Conservation (phyloP, 2,797 vertebrate genomes). For the Antennarius maculatus region DNA sequence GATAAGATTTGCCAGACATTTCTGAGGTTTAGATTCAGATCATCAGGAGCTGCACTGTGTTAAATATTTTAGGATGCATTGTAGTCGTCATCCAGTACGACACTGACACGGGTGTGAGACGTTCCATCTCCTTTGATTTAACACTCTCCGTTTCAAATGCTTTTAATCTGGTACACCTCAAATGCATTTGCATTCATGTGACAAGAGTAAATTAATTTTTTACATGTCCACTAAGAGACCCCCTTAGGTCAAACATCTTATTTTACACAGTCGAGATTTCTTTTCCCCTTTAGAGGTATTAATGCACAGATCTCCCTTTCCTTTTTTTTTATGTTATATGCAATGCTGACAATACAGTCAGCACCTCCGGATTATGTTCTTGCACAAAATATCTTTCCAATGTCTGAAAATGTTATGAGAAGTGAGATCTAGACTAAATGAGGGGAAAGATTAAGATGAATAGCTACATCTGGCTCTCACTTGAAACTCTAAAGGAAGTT, state of each 20-base stretch:
- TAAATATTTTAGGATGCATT: conserved; percentile 70
- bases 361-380: conserved; percentile 50
- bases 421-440: conserved; percentile 67
- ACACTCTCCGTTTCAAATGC: conserved; percentile 68
- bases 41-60: conserved; percentile 18
- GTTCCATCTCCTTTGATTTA: conserved; percentile 64
- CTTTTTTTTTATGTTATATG: conserved; percentile 6
- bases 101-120: conserved; percentile 70
- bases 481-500: conserved; percentile 76
- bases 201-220: conserved; percentile 57
- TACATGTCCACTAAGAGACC: conserved; percentile 49
- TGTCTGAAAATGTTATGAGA: conserved; percentile 72
- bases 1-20: neutral
- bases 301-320: conserved; percentile 6
- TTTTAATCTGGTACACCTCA: conserved; percentile 71
- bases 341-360: conserved; percentile 51
- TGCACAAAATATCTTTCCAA: conserved; percentile 35
- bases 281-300: neutral
- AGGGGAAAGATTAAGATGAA: conserved; percentile 80
- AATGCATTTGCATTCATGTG: conserved; percentile 77
- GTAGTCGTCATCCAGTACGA: conserved; percentile 51
- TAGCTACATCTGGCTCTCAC: conserved; percentile 78
- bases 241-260: conserved; percentile 44
- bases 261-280: conserved; percentile 36
- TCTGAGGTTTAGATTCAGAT: conserved; percentile 24